Conservation (phyloP, 1,140 invertebrate species). For the Colletes gigas region DNA sequence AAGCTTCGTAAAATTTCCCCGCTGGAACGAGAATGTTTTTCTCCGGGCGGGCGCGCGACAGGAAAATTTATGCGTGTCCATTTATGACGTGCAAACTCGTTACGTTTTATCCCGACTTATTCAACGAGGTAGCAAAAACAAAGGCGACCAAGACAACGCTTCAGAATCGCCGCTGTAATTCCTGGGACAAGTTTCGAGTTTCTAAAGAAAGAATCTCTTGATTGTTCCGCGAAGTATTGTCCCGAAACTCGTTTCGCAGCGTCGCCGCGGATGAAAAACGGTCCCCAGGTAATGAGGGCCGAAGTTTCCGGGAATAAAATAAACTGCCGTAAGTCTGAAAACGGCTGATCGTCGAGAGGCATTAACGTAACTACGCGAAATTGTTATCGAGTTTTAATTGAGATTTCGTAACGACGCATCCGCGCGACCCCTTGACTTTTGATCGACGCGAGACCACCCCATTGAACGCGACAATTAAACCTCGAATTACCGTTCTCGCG, state of each 20-base stretch:
- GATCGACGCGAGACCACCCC: not conserved
- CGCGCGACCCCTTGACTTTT: not conserved
- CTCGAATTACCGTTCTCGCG: not conserved
- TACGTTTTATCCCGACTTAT: slow-evolving; percentile 6
- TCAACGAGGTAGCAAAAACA: slow-evolving; percentile 27
- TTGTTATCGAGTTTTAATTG: slow-evolving; percentile 54
- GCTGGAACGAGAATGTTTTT: not conserved
- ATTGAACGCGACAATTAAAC: slow-evolving; percentile 38
- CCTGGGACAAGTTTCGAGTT: slow-evolving; percentile 45
- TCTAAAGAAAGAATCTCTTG: slow-evolving; percentile 50
- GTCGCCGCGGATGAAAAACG: slow-evolving; percentile 49
- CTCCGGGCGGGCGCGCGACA: not conserved
- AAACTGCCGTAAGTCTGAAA: slow-evolving; percentile 44
- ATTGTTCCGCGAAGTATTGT: slow-evolving; percentile 53
- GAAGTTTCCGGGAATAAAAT: slow-evolving; percentile 44
- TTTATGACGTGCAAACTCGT: slow-evolving; percentile 33
- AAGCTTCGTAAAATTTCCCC: not conserved
- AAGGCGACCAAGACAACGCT: slow-evolving; percentile 30
- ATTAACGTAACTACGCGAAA: slow-evolving; percentile 44
- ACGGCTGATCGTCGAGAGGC: slow-evolving; percentile 29
- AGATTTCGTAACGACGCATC: slow-evolving; percentile 42
- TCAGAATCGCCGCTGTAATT: slow-evolving; percentile 40
- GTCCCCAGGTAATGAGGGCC: slow-evolving; percentile 44
- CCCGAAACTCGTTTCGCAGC: slow-evolving; percentile 48
- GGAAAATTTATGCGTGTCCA: slow-evolving; percentile 29